phyloP scores from a whole-genome alignment of 2,888 invertebrate species.

The Caenorhabditis sp. region DNA sequence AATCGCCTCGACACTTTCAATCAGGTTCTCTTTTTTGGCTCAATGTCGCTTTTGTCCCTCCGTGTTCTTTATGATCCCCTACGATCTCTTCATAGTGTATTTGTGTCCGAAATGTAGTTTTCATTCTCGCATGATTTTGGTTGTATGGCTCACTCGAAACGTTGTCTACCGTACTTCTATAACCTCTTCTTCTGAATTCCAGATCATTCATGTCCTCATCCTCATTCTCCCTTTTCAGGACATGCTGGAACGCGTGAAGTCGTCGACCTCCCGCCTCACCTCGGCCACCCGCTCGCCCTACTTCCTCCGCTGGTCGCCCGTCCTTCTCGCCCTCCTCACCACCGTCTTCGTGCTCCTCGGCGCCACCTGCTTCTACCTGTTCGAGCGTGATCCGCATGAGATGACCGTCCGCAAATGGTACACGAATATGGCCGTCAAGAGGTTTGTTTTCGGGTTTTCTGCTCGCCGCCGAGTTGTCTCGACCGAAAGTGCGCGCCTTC shows the following conservation, averaged over 20 bases:
- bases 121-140: too few species aligned
- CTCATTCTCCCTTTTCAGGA: slow-evolving; percentile 24
- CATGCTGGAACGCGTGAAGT: slow-evolving; percentile 57
- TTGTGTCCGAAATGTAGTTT: background rate
- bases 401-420: slow-evolving; percentile 63
- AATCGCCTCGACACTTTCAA: slow-evolving; percentile 60
- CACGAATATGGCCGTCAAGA: slow-evolving; percentile 66
- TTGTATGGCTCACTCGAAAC: too few species aligned
- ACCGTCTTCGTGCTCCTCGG: slow-evolving; percentile 70
- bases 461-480: background rate
- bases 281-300: slow-evolving; percentile 49
- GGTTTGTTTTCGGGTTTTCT: slow-evolving; percentile 57
- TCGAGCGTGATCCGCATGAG: slow-evolving; percentile 70
- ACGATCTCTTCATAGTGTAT: background rate
- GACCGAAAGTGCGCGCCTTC: slow-evolving; percentile 5
- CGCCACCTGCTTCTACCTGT: slow-evolving; percentile 69
- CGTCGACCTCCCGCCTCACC: slow-evolving; percentile 40
- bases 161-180: too few species aligned
- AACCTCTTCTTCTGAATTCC: too few species aligned
- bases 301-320: slow-evolving; percentile 42
- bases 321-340: slow-evolving; percentile 53
- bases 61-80: too few species aligned
- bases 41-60: background rate
- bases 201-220: background rate
- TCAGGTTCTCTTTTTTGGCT: slow-evolving; percentile 49